Conservation (phyloP, 2,888 invertebrate species). For the Drosophila mettleri region DNA sequence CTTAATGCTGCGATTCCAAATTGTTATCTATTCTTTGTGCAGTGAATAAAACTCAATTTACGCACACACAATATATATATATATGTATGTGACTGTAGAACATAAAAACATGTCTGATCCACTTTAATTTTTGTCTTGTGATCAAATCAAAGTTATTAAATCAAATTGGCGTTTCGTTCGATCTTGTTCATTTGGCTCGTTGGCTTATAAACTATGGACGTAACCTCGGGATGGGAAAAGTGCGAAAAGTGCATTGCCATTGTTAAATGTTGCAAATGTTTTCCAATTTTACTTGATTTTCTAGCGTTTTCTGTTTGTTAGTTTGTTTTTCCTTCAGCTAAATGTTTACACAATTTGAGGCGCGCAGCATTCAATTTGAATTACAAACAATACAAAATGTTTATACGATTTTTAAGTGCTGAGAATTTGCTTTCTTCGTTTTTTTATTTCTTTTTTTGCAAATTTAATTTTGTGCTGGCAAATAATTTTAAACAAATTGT, state of each 20-base stretch:
- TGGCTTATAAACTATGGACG: slow-evolving; percentile 85
- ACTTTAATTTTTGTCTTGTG: not conserved
- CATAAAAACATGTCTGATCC: not conserved
- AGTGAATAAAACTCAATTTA: slow-evolving; percentile 6
- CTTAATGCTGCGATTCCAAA: slow-evolving; percentile 12
- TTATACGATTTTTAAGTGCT: slow-evolving; percentile 38
- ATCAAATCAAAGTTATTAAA: slow-evolving; percentile 21
- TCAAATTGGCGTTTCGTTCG: slow-evolving; percentile 39
- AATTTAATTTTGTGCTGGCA: slow-evolving; percentile 49
- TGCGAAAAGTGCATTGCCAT: slow-evolving; percentile 82
- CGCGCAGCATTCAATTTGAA: slow-evolving; percentile 27
- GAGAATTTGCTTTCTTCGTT: slow-evolving; percentile 9
- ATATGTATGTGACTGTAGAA: not conserved
- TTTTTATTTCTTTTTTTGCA: too few relatives aligned
- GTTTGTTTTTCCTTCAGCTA: slow-evolving; percentile 27
- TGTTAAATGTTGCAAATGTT: slow-evolving; percentile 21
- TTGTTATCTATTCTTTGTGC: not conserved
- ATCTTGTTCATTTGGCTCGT: slow-evolving; percentile 65
- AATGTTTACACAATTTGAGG: slow-evolving; percentile 38
- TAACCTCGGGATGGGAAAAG: slow-evolving; percentile 85
- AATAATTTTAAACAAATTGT: slow-evolving; percentile 64
- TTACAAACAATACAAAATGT: slow-evolving; percentile 50
- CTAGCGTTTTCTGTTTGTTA: slow-evolving; percentile 26
- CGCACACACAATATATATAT: not conserved
- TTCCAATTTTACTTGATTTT: slow-evolving; percentile 3